Evolutionary conservation across 1,140 invertebrate species (phyloP).

Genomic region (Phortica variegata): DNA sequence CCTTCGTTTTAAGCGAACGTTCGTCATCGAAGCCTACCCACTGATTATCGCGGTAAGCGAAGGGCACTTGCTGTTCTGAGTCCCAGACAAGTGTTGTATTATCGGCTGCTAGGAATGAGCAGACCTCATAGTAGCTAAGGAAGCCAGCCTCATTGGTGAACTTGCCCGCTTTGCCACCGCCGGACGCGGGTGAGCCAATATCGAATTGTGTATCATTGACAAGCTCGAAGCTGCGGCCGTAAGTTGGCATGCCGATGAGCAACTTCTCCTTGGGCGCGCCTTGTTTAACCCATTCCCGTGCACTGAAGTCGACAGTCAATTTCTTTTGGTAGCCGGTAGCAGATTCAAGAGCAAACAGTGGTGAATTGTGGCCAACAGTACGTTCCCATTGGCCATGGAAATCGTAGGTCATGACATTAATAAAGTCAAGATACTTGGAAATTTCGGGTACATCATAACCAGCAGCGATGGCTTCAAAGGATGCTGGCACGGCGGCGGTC

Average conservation of each 20-base stretch:
- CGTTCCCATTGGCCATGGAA: constrained; percentile 93
- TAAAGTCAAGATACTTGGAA: constrained; percentile 89
- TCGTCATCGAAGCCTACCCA: constrained; percentile 97
- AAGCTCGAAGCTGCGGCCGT: constrained; percentile 93
- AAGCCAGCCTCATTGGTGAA: constrained; percentile 88
- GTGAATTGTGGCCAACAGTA: constrained; percentile 89
- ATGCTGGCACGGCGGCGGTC: constrained; percentile 88
- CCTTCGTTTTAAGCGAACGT: constrained; percentile 88
- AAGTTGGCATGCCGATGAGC: constrained; percentile 93
- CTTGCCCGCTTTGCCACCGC: constrained; percentile 79
- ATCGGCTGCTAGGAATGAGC: constrained; percentile 85
- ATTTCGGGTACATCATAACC: constrained; percentile 94
- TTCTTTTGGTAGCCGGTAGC: constrained; percentile 88
- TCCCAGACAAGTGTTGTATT: constrained; percentile 96
- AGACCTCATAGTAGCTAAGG: constrained; percentile 94
- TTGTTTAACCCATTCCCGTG: constrained; percentile 89
- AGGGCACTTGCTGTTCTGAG: constrained; percentile 93
- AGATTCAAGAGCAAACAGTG: constrained; percentile 83
- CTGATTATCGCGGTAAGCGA: constrained; percentile 86
- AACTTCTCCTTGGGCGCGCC: constrained; percentile 94
- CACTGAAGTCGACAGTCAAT: constrained; percentile 87
- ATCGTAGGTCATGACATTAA: constrained; percentile 94
- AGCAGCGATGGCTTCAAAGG: constrained; percentile 87
- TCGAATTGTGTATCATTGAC: constrained; percentile 85
- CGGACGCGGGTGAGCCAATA: constrained; percentile 86